Base-by-base conservation (phyloP, 2,113 vertebrate species). In the Oncorhynchus gorbuscha region DNA sequence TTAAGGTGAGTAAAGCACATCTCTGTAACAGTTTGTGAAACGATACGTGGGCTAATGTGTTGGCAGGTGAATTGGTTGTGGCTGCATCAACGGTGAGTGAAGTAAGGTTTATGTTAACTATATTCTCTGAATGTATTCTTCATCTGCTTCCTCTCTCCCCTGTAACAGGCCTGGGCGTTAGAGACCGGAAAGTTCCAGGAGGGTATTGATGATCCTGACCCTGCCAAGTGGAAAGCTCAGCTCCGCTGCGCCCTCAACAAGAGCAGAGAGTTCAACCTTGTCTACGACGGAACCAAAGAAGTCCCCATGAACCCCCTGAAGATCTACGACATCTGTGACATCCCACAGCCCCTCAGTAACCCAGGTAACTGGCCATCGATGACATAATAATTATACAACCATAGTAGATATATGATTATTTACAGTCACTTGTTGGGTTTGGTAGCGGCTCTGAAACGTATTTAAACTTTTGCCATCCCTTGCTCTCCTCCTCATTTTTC, bases 111-210 rank as follows among this genome's bases (percentile, higher is more conserved):
- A 45, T 45, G 39, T 11, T 45, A 45, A 45, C 39, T 12, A 45
- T 45, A 11, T 45, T 45, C 9, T 45, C 9, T 45, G 9, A 45
- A 45, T 72, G n/a, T 68, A 73, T 80, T 18, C 18, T 58, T n/a
- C 8, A 73, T 0, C 22, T 7, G 39, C 3, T 45, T 45, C 39
- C 39, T 11, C 39, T 45, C 24, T 73, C 67, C 3, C 30, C 83
- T 86, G 48, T 3, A 62, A 5, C 90, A 99, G 98, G 98, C 98
- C 0, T 99, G 98, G 97, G 98, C 97, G 1, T 97, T 99, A 87
- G 97, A 99, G 91, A 99, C 97, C 0, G 97, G 97, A n/a, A 99
- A 99, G 90, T 99, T 97, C 91, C 98, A 98, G 85, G 98, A 99
- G 85, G 97, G 98, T 16, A 93, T 96, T 1, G 97, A 99, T 14